phyloP scores from a whole-genome alignment of 2,113 vertebrate genomes.

The Phrynosoma platyrhinos region DNA sequence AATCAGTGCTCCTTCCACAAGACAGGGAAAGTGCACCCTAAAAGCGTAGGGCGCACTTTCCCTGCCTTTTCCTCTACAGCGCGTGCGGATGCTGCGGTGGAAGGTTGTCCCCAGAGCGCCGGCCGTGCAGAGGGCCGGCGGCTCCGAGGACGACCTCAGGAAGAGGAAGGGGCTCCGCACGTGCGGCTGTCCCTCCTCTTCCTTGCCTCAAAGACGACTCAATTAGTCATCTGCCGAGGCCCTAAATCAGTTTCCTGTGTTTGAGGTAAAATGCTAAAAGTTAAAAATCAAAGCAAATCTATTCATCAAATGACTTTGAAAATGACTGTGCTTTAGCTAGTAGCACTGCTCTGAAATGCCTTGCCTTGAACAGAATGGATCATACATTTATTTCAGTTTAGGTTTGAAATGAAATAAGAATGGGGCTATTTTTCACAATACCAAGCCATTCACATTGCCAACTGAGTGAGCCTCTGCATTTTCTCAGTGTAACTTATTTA shows the following conservation, averaged over 20 bases:
- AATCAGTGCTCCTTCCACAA: no score
- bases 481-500: slow-evolving; percentile 40
- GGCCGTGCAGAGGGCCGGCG: no score
- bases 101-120: no score
- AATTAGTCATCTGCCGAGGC: no score
- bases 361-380: background rate
- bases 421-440: background rate
- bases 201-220: no score
- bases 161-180: no score
- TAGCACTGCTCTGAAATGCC: background rate
- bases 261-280: background rate
- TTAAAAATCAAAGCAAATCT: background rate
- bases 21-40: no score
- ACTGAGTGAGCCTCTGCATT: background rate
- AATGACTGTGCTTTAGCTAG: background rate
- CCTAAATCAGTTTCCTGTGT: background rate
- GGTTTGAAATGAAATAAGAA: slow-evolving; percentile 4
- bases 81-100: no score
- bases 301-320: background rate
- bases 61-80: no score
- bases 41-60: no score
- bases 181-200: no score
- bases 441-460: background rate
- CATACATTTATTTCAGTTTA: background rate
- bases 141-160: no score